Evolutionary conservation across 2,888 invertebrate species (phyloP).

Genomic region (Halictus quadricinctus): DNA sequence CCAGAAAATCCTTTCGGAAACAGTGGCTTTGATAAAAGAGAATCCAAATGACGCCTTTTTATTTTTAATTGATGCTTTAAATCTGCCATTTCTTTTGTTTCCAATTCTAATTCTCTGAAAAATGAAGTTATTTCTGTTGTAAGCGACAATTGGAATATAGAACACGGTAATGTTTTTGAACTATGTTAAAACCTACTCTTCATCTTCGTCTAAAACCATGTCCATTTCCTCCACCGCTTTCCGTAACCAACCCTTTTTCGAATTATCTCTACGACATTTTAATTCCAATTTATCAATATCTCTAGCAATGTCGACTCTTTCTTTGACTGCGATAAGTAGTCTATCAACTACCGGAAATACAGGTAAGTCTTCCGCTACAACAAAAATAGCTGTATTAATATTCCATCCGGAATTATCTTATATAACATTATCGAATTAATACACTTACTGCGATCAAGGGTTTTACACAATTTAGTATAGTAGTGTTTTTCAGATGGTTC

Average conservation of each 20-base stretch:
- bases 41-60: conserved; percentile 84
- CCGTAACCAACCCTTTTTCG: conserved; percentile 92
- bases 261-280: conserved; percentile 85
- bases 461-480: conserved; percentile 92
- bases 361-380: conserved; percentile 91
- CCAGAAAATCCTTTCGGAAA: conserved; percentile 88
- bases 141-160: neutral
- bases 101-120: conserved; percentile 74
- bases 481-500: conserved; percentile 92
- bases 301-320: conserved; percentile 90
- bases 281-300: conserved; percentile 91
- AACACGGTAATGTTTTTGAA: neutral
- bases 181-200: conserved; percentile 72
- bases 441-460: conserved; percentile 91
- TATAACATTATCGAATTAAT: conserved; percentile 5
- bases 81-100: conserved; percentile 81
- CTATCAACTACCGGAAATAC: conserved; percentile 89
- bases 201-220: conserved; percentile 92
- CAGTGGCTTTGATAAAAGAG: conserved; percentile 85
- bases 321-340: conserved; percentile 86
- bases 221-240: conserved; percentile 95
- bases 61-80: conserved; percentile 82
- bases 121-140: conserved; percentile 16
- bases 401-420: neutral
- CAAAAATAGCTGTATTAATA: conserved; percentile 50